Conservation (phyloP, 2,113 vertebrate genomes). For the Mirounga angustirostris region DNA sequence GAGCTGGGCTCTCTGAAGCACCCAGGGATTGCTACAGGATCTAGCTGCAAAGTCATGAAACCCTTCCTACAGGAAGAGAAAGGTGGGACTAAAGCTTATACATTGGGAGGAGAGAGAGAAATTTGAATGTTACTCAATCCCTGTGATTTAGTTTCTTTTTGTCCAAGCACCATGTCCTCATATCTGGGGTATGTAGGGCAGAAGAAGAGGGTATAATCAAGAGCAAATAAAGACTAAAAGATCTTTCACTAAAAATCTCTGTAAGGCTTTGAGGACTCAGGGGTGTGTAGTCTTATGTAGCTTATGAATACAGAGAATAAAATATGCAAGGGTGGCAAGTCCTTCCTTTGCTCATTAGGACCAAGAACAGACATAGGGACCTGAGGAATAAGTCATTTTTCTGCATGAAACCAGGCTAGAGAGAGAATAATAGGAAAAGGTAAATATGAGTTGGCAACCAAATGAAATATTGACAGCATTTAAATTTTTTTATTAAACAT, state of each 20-base stretch:
- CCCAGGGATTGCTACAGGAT: background rate
- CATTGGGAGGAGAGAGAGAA: background rate
- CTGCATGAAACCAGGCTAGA: background rate
- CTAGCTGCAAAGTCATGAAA: background rate
- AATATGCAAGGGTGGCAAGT: background rate
- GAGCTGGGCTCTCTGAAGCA: background rate
- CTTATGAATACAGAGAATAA: background rate
- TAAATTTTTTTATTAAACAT: background rate
- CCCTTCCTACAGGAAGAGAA: background rate
- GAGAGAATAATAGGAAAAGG: background rate
- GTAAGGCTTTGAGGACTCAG: background rate
- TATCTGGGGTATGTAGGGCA: background rate
- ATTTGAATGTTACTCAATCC: background rate
- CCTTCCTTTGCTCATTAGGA: background rate
- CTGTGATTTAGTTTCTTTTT: background rate
- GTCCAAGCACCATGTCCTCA: background rate
- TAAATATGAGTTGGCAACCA: background rate
- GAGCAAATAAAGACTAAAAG: background rate
- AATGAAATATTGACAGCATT: background rate
- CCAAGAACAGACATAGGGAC: background rate
- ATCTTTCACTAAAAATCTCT: background rate
- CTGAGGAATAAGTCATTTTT: background rate
- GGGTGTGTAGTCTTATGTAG: background rate
- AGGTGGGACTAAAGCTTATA: background rate
- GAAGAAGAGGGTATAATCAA: background rate